Evolutionary conservation across 1,140 invertebrate genomes (phyloP).

Genomic region (Hyles vespertilio): DNA sequence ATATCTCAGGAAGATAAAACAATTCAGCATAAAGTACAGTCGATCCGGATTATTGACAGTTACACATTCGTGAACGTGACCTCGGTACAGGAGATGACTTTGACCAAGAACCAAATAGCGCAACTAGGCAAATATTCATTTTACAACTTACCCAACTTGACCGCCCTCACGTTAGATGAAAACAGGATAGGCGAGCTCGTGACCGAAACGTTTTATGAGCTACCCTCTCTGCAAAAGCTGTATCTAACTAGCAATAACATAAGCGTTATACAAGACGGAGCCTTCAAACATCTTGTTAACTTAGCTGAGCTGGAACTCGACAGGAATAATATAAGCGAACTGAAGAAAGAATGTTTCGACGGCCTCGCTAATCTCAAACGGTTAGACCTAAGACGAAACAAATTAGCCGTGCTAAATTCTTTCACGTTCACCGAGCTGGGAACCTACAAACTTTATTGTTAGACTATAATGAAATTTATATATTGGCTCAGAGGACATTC

Average conservation of each 20-base stretch:
- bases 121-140: constrained; percentile 80
- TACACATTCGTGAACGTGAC: constrained; percentile 84
- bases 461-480: constrained; percentile 80
- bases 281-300: constrained; percentile 81
- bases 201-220: constrained; percentile 82
- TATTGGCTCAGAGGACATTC: constrained; percentile 83
- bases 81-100: constrained; percentile 80
- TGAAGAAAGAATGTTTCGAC: constrained; percentile 83
- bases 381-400: constrained; percentile 82
- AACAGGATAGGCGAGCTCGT: constrained; percentile 84
- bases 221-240: constrained; percentile 82
- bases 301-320: constrained; percentile 83
- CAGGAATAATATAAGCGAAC: constrained; percentile 81
- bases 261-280: constrained; percentile 81
- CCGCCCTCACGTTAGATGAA: constrained; percentile 81
- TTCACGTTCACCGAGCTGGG: constrained; percentile 84
- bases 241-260: constrained; percentile 85
- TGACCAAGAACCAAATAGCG: constrained; percentile 82
- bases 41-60: constrained; percentile 79
- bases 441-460: constrained; percentile 83
- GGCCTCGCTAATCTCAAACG: constrained; percentile 81
- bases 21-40: constrained; percentile 82
- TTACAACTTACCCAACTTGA: constrained; percentile 79
- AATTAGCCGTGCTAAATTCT: constrained; percentile 82
- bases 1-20: constrained; percentile 79